phyloP scores from a whole-genome alignment of 2,797 vertebrate genomes.

The Myotis daubentonii region DNA sequence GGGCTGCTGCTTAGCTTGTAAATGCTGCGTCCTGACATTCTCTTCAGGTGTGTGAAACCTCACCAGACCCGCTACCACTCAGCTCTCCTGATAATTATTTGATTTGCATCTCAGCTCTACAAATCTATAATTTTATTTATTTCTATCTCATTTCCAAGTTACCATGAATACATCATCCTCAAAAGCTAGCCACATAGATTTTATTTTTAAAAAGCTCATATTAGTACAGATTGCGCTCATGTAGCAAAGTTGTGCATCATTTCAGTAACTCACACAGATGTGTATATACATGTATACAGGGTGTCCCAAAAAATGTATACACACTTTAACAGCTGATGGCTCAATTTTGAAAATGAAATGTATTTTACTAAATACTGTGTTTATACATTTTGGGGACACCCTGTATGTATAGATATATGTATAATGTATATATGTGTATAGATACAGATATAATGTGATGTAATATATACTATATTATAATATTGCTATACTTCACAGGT shows the following conservation, averaged over 20 bases:
- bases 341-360: too few species aligned
- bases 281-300: background rate
- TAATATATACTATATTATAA: background rate
- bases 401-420: too few species aligned
- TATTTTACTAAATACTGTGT: too few species aligned
- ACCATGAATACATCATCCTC: background rate
- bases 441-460: background rate
- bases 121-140: background rate
- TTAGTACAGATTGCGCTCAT: background rate
- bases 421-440: background rate
- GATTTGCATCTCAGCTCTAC: background rate
- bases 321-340: too few species aligned
- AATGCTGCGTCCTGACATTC: constrained; percentile 80
- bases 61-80: background rate
- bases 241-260: background rate
- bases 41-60: background rate
- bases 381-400: too few species aligned
- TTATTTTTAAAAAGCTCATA: background rate
- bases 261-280: background rate
- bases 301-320: too few species aligned
- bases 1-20: constrained; percentile 90
- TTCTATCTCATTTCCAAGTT: background rate
- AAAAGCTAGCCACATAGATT: background rate
- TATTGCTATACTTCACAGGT: background rate
- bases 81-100: background rate